Evolutionary conservation across 2,797 vertebrate species (phyloP).

Genomic region (Erethizon dorsatum): DNA sequence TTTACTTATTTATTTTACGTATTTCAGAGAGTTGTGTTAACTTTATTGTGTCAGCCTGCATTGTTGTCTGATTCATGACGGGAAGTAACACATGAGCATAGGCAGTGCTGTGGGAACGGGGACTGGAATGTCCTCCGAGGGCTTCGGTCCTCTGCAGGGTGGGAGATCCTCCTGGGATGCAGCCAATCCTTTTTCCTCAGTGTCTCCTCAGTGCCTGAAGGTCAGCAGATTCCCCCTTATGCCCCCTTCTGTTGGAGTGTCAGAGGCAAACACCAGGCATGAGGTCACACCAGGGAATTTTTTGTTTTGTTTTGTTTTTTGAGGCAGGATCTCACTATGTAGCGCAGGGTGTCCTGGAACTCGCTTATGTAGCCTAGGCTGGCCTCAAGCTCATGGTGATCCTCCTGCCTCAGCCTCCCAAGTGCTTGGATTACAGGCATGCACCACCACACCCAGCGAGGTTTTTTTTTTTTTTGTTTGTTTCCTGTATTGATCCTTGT

Average conservation of each 20-base stretch:
- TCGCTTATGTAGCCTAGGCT: background rate
- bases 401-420: background rate
- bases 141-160: accelerated
- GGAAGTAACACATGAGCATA: background rate
- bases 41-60: background rate
- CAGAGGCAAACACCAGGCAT: background rate
- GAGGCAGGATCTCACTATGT: background rate
- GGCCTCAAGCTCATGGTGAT: background rate
- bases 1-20: too few species aligned
- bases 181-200: too few species aligned
- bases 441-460: background rate
- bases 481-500: too few species aligned
- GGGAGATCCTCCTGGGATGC: background rate
- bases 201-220: background rate
- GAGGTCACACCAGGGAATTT: background rate
- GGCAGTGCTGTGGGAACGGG: background rate
- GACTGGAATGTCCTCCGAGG: background rate
- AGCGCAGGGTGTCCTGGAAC: background rate
- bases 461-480: too few species aligned
- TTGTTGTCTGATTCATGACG: background rate
- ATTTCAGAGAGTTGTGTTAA: background rate
- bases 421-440: too few species aligned
- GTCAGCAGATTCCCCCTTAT: background rate
- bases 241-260: background rate
- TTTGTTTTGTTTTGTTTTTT: background rate